phyloP scores from a whole-genome alignment of 2,113 vertebrate genomes.

The Ammospiza nelsoni region DNA sequence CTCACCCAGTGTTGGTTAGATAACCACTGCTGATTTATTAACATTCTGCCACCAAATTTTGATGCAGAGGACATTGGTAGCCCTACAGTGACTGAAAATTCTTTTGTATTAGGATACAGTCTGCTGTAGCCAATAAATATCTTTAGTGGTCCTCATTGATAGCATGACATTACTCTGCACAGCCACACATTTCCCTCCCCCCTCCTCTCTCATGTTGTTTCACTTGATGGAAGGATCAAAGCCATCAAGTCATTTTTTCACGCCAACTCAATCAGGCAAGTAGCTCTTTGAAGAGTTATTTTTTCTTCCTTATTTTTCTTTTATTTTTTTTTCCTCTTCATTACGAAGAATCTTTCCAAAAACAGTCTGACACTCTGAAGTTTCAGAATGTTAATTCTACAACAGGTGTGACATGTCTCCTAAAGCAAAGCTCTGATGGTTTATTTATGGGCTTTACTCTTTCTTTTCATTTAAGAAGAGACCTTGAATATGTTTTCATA shows the following conservation, averaged over 20 bases:
- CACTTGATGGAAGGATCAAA: slow-evolving; percentile 68
- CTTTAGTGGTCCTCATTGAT: not conserved
- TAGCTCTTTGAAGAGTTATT: slow-evolving; percentile 64
- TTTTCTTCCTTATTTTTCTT: not conserved
- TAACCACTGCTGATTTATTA: not conserved
- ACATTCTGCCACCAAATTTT: not conserved
- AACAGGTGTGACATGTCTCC: slow-evolving; percentile 30
- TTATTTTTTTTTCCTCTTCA: not conserved
- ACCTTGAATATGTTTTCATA: slow-evolving; percentile 47
- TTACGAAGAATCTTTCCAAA: slow-evolving; percentile 49
- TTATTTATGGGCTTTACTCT: slow-evolving; percentile 54
- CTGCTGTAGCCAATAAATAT: slow-evolving; percentile 12
- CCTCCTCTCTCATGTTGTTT: slow-evolving; percentile 47
- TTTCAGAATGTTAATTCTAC: slow-evolving; percentile 25
- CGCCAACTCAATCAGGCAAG: slow-evolving; percentile 34
- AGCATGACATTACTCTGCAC: not conserved
- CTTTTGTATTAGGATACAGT: not conserved
- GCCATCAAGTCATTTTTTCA: slow-evolving; percentile 41
- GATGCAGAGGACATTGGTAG: not conserved
- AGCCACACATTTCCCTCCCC: not conserved
- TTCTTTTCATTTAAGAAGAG: slow-evolving; percentile 40
- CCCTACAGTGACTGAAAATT: not conserved
- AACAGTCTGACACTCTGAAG: slow-evolving; percentile 36
- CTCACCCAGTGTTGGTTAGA: not conserved
- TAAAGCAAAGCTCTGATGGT: slow-evolving; percentile 18